Evolutionary conservation across 2,113 vertebrate species (phyloP).

Genomic region (Lycocorax pyrrhopterus): DNA sequence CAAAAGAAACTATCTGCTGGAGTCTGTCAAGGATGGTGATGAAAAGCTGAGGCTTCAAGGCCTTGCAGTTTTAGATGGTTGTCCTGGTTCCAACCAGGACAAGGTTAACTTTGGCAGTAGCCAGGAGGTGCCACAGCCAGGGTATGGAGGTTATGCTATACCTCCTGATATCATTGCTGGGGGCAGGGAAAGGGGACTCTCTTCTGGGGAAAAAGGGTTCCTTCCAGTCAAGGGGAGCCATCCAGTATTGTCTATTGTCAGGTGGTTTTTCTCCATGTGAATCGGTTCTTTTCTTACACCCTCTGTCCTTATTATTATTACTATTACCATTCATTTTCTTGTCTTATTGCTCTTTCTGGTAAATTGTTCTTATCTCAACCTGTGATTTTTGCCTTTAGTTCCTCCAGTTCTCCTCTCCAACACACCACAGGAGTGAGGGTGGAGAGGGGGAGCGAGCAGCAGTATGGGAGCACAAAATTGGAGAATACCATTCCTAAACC

Average conservation of each 20-base stretch:
- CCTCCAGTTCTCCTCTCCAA: not conserved
- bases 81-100: not conserved
- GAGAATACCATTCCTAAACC: not conserved
- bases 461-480: not conserved
- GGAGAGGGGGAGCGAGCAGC: rapidly evolving
- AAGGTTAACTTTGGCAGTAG: not conserved
- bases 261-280: not conserved
- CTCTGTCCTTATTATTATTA: not conserved
- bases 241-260: not conserved
- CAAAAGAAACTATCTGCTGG: not conserved
- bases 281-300: not conserved
- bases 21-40: not conserved
- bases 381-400: not conserved
- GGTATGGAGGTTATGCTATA: not conserved
- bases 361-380: not conserved
- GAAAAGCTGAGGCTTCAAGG: not conserved
- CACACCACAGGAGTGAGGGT: not conserved
- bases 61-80: not conserved
- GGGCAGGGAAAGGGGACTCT: not conserved
- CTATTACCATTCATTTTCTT: not conserved
- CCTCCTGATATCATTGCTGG: not conserved
- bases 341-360: not conserved
- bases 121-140: rapidly evolving
- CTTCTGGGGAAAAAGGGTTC: not conserved
- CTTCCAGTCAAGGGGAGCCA: not conserved